Evolutionary conservation across 2,888 invertebrate species (phyloP).

Genomic region (Dolichopus griseipennis): DNA sequence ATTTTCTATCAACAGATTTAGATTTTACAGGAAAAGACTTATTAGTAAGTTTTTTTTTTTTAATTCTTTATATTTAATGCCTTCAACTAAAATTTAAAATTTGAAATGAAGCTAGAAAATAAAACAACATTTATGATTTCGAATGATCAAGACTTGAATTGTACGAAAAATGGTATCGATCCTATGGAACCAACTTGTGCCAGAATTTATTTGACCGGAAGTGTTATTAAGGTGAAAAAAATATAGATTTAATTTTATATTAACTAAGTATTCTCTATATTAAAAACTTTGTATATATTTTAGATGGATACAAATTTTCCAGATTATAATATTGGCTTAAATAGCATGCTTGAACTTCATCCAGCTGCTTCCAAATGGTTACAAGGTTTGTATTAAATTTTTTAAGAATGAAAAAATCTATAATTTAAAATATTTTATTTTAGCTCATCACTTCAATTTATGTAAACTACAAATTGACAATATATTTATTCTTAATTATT

Average conservation of each 20-base stretch:
- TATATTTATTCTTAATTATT: conserved; percentile 69
- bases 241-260: too few species aligned
- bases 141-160: conserved; percentile 36
- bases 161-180: conserved; percentile 30
- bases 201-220: conserved; percentile 17
- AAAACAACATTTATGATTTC: conserved; percentile 36
- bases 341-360: conserved; percentile 34
- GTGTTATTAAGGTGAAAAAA: conserved; percentile 16
- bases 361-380: conserved; percentile 38
- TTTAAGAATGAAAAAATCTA: not conserved
- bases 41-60: conserved; percentile 11
- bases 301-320: conserved; percentile 27
- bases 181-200: conserved; percentile 43
- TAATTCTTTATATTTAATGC: too few species aligned
- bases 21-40: conserved; percentile 41
- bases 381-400: conserved; percentile 23
- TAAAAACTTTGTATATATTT: conserved; percentile 9
- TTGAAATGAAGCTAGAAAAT: conserved; percentile 32
- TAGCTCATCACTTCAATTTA: conserved; percentile 70
- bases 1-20: conserved; percentile 37
- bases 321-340: conserved; percentile 28
- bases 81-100: too few species aligned
- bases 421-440: conserved; percentile 28
- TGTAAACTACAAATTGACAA: conserved; percentile 65
- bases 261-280: too few species aligned